Percentiles rank a stretch among this genome's conserved stretches.
Evolutionary conservation across 2,797 vertebrate genomes (phyloP).

Genomic region (Diplodus puntazzo): DNA sequence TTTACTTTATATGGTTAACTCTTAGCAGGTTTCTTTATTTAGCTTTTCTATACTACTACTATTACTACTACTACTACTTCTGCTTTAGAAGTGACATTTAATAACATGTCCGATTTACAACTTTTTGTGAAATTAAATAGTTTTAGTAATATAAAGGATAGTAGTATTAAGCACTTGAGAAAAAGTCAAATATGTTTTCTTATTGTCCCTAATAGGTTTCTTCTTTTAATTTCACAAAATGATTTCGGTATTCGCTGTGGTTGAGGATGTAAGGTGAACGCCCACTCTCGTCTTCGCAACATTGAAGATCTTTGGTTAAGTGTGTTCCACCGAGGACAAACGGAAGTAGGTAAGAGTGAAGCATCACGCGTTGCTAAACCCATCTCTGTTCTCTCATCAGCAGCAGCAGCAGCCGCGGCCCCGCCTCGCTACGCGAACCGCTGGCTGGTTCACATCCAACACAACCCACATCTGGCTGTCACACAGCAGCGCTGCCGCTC

Average conservation of each 20-base stretch:
- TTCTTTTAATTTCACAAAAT: neutral
- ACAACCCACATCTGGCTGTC: slow-evolving; percentile 78
- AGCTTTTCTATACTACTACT: neutral
- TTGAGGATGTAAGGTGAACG: neutral
- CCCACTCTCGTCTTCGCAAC: neutral
- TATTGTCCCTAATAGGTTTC: neutral
- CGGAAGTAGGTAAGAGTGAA: slow-evolving; percentile 57
- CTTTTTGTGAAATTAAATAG: too few relatives aligned
- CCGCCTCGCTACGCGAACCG: slow-evolving; percentile 73
- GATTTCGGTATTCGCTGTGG: rapidly evolving
- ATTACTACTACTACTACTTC: neutral
- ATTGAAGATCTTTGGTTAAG: slow-evolving; percentile 57
- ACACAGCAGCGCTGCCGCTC: slow-evolving; percentile 49
- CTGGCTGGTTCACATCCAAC: slow-evolving; percentile 53
- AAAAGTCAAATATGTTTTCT: neutral
- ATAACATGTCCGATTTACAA: neutral
- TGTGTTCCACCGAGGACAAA: neutral
- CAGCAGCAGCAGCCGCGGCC: slow-evolving; percentile 54
- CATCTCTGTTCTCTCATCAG: slow-evolving; percentile 39
- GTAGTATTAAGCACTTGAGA: neutral
- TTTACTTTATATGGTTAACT: neutral
- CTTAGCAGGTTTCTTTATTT: neutral
- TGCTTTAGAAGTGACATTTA: neutral
- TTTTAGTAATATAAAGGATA: too few relatives aligned
- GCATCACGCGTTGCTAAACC: slow-evolving; percentile 10